These are phyloP conservation scores for Pherbina coryleti DNA, from an alignment of 2,888 invertebrate genomes.

Conservation along the genomic window DNA sequence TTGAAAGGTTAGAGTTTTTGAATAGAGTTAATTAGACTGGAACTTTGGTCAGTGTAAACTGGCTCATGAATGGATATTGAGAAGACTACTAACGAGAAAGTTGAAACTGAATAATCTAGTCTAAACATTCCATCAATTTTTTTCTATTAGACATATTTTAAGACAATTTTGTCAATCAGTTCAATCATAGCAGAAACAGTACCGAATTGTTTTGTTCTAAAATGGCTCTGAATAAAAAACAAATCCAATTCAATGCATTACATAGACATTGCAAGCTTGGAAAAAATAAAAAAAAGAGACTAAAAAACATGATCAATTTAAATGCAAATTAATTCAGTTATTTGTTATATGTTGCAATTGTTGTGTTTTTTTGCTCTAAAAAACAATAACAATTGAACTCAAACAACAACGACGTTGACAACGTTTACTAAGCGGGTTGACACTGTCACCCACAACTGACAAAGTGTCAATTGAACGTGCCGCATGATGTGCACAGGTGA, in stretches of 20 bases:
- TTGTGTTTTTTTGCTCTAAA: background rate
- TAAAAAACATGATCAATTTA: conserved; percentile 43
- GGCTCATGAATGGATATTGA: too few species aligned
- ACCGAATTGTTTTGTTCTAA: too few species aligned
- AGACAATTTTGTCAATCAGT: too few species aligned
- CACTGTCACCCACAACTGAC: conserved; percentile 26
- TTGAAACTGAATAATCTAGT: too few species aligned
- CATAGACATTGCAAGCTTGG: background rate
- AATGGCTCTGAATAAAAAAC: background rate
- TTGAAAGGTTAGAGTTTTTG: too few species aligned
- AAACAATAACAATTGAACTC: conserved; percentile 18
- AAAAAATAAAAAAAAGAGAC: conserved; percentile 5
- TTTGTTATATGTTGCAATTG: background rate
- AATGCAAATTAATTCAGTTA: conserved; percentile 48
- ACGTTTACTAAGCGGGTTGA: background rate
- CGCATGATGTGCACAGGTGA: background rate
- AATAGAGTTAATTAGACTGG: too few species aligned
- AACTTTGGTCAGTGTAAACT: too few species aligned
- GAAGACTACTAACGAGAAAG: too few species aligned
- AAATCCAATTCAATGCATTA: conserved; percentile 4
- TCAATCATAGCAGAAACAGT: too few species aligned
- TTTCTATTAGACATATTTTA: too few species aligned
- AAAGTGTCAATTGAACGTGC: conserved; percentile 14
- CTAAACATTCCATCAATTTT: too few species aligned
- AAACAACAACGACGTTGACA: conserved; percentile 34